Conservation (phyloP, 2,113 vertebrate genomes). For the Larimichthys polyactis region DNA sequence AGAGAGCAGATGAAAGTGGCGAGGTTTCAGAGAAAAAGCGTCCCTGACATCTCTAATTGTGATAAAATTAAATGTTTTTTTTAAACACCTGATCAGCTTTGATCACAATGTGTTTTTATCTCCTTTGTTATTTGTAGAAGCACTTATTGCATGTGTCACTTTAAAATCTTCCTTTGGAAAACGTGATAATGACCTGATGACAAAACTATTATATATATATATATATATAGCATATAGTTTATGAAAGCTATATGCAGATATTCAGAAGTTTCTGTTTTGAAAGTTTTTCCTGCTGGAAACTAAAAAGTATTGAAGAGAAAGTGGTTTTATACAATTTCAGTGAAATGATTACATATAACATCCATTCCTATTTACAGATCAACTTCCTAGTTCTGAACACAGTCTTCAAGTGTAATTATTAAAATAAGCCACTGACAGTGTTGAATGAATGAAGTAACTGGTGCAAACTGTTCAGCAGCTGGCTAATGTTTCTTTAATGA, state of each 20-base stretch:
- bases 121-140: constrained; percentile 8
- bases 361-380: too few species aligned
- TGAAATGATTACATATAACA: too few species aligned
- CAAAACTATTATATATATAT: neutral
- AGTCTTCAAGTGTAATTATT: neutral
- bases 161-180: constrained; percentile 1
- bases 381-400: too few species aligned
- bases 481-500: neutral
- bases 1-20: constrained; percentile 47
- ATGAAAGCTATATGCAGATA: too few species aligned
- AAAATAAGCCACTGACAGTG: neutral
- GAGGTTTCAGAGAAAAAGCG: constrained; percentile 28
- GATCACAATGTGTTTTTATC: neutral
- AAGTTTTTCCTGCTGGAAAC: too few species aligned
- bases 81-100: constrained; percentile 30
- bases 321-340: too few species aligned
- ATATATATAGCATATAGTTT: too few species aligned
- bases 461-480: neutral
- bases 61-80: too few species aligned
- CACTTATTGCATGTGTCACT: neutral
- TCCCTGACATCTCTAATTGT: neutral
- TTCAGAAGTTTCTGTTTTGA: too few species aligned
- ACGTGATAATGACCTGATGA: neutral
- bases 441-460: neutral
- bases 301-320: too few species aligned